Evolutionary conservation across 1,140 invertebrate species (phyloP), one percentile per base, ranked within the genome.

Genomic region (Anadara kagoshimensis): DNA sequence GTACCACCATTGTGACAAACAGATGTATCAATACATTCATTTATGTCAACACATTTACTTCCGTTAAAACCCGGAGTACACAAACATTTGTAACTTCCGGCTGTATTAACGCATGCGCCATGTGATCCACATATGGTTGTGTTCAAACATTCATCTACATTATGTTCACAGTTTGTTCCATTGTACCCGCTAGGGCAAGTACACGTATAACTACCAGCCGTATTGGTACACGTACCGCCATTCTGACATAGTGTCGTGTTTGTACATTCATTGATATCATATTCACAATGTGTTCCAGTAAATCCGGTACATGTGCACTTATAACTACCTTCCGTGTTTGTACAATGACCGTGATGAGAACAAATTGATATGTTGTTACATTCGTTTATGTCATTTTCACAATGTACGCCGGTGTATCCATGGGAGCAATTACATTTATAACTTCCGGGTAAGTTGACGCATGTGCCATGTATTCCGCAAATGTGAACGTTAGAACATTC

Each of bases 61-160:
- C 45, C 45, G 18, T 49, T 11, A 10, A 49, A 10, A 11, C 10
- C 45, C 10, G 5, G 16, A 18, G 73, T 18, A 68, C 80, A 81
- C 12, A 11, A 4, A 69, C 80, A 81, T 14, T 56, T 56, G 24
- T 70, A 81, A 75, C 74, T 75, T 10, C 80, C 80, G 20, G 53
- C 24, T 18, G 54, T 77, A 54, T 81, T 81, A 1, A 62, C 22
- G 73, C 80, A 81, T 16, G 20, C 41, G 5, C 75, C 61, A 69
- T 73, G 63, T 18, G 18, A 41, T 7, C 47, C 41, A 62, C 80
- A 81, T 11, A 43, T 54, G 20, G 8, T n/a, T 18, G 41, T 14
- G 1, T 56, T 49, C n/a, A 53, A 7, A 36, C 64, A 73, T 61
- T 73, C 70, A 59, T 73, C 24, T 44, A 51, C 36, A 54, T 73